Conservation (phyloP, 2,797 vertebrate species). For the Gastrophryne carolinensis region DNA sequence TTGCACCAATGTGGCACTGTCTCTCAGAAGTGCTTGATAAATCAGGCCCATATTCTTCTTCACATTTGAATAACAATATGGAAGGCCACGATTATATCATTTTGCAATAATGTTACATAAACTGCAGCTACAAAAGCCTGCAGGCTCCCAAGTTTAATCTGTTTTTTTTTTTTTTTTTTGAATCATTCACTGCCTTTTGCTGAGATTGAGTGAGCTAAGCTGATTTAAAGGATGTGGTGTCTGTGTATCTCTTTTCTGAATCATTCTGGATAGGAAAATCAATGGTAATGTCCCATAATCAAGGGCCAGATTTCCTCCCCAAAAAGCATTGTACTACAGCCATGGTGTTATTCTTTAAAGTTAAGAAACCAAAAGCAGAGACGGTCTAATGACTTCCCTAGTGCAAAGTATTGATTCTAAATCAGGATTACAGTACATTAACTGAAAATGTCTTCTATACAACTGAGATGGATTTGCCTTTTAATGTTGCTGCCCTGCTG, state of each 20-base stretch:
- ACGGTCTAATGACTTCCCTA: conserved; percentile 39
- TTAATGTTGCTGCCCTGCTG: conserved; percentile 36
- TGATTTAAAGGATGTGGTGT: conserved; percentile 33
- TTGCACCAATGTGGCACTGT: too few species aligned
- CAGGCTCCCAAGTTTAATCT: conserved; percentile 26
- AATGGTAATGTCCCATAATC: conserved; percentile 21
- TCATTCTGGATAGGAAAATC: conserved; percentile 26
- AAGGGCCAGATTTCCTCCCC: conserved; percentile 22
- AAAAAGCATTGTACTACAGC: neutral
- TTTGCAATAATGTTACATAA: neutral
- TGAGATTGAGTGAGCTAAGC: conserved; percentile 41
- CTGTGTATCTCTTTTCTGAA: conserved; percentile 26
- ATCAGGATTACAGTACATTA: conserved; percentile 50
- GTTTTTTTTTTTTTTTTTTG: conserved; percentile 5
- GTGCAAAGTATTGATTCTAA: conserved; percentile 48
- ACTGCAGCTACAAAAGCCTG: neutral
- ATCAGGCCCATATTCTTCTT: too few species aligned
- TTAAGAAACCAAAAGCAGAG: conserved; percentile 10
- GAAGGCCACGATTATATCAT: neutral
- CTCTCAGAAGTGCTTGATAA: too few species aligned
- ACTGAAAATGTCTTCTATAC: conserved; percentile 39
- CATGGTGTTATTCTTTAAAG: conserved; percentile 18
- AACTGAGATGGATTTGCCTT: conserved; percentile 40
- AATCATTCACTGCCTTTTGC: conserved; percentile 24
- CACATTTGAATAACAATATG: neutral